Evolutionary conservation across 2,113 vertebrate species (phyloP).

Genomic region (Odontesthes bonariensis): DNA sequence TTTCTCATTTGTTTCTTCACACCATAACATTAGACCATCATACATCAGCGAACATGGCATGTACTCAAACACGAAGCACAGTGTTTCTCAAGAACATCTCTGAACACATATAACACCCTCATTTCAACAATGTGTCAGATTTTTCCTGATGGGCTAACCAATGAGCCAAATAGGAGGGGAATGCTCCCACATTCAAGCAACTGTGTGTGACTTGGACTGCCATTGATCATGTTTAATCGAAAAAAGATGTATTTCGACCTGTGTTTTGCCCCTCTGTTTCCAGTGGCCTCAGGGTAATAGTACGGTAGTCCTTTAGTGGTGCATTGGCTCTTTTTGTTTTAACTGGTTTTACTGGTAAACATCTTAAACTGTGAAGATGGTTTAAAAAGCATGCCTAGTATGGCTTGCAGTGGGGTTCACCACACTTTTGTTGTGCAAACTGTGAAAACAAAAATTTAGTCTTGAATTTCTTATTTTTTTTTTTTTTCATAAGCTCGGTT

Average conservation of each 20-base stretch:
- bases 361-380: too few species aligned
- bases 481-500: too few species aligned
- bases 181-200: background rate
- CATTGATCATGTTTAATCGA: background rate
- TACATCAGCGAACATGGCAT: constrained; percentile 23
- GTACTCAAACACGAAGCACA: constrained; percentile 7
- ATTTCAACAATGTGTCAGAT: background rate
- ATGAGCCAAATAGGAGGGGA: background rate
- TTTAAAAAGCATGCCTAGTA: too few species aligned
- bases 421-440: too few species aligned
- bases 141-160: background rate
- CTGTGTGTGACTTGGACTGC: too few species aligned
- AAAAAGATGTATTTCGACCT: background rate
- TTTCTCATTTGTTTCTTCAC: constrained; percentile 40
- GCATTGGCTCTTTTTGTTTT: too few species aligned
- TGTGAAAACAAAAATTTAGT: too few species aligned
- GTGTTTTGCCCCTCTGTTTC: background rate
- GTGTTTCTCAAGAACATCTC: constrained; percentile 14
- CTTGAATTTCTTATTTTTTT: too few species aligned
- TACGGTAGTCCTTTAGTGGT: too few species aligned
- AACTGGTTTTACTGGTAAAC: too few species aligned
- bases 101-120: constrained; percentile 14
- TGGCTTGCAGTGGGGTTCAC: too few species aligned
- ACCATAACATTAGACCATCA: constrained; percentile 34
- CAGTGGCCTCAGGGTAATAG: too few species aligned